phyloP scores from a whole-genome alignment of 2,113 vertebrate species.

The Pardalotus punctatus region DNA sequence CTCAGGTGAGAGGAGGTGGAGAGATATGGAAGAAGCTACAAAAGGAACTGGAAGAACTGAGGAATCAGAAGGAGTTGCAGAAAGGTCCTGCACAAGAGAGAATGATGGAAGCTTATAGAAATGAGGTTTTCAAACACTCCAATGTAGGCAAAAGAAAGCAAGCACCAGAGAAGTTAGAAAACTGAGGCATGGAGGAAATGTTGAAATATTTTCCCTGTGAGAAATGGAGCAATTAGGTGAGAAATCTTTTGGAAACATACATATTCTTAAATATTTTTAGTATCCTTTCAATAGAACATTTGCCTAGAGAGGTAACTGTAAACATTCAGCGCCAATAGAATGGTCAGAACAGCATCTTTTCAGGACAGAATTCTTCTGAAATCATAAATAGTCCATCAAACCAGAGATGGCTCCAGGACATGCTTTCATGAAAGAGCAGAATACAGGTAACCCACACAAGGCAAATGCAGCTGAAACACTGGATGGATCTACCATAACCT shows the following conservation, averaged over 20 bases:
- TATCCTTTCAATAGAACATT: neutral
- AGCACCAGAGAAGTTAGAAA: neutral
- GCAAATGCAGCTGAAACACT: neutral
- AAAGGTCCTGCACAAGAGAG: neutral
- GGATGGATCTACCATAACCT: neutral
- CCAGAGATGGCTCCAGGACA: neutral
- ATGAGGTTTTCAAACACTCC: neutral
- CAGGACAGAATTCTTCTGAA: neutral
- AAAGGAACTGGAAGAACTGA: neutral
- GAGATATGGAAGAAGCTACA: neutral
- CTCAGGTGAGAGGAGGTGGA: neutral
- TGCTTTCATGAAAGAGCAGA: accelerated
- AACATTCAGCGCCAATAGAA: neutral
- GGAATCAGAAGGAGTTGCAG: neutral
- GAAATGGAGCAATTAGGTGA: neutral
- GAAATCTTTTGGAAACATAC: neutral
- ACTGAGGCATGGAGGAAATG: neutral
- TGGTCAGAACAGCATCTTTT: neutral
- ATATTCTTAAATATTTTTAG: neutral
- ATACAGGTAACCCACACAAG: neutral
- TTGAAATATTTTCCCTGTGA: neutral
- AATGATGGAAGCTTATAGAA: neutral
- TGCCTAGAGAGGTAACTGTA: neutral
- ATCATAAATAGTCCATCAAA: neutral
- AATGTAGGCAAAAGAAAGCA: neutral